phyloP scores from a whole-genome alignment of 2,797 vertebrate species.

The Alfaro cultratus region DNA sequence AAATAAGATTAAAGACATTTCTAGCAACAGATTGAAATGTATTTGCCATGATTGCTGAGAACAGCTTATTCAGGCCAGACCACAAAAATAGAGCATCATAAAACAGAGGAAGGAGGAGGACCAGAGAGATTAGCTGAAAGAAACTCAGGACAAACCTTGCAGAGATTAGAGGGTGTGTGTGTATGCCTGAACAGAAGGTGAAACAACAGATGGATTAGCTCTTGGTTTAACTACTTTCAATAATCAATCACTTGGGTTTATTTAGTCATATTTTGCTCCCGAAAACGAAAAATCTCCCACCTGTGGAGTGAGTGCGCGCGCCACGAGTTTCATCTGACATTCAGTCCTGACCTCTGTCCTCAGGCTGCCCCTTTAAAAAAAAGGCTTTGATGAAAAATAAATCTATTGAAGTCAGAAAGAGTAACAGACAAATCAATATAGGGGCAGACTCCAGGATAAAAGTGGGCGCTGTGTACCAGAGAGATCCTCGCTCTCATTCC shows the following conservation, averaged over 20 bases:
- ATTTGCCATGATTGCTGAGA: slow-evolving; percentile 78
- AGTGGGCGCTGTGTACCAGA: slow-evolving; percentile 56
- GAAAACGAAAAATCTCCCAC: slow-evolving; percentile 33
- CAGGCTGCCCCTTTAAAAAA: slow-evolving; percentile 28
- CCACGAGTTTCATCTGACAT: slow-evolving; percentile 44
- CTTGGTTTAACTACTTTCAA: slow-evolving; percentile 13
- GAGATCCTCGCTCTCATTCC: slow-evolving; percentile 75
- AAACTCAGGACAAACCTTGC: slow-evolving; percentile 63
- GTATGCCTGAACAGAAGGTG: slow-evolving; percentile 37
- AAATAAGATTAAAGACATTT: slow-evolving; percentile 80
- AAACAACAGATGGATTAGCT: slow-evolving; percentile 39
- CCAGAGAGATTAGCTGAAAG: slow-evolving; percentile 53
- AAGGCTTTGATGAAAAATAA: slow-evolving; percentile 75
- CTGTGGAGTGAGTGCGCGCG: slow-evolving; percentile 1
- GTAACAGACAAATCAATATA: slow-evolving; percentile 70
- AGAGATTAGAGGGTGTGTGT: slow-evolving; percentile 67
- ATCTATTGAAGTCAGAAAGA: slow-evolving; percentile 57
- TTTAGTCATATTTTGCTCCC: slow-evolving; percentile 16
- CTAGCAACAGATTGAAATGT: slow-evolving; percentile 81
- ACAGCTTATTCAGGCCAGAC: slow-evolving; percentile 81
- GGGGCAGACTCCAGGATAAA: slow-evolving; percentile 65
- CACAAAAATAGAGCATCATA: slow-evolving; percentile 72
- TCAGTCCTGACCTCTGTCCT: slow-evolving; percentile 44
- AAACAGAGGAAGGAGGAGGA: slow-evolving; percentile 60
- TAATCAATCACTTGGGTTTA: slow-evolving; percentile 6